Conservation (phyloP, 2,113 vertebrate genomes). For the Bufo bufo region DNA sequence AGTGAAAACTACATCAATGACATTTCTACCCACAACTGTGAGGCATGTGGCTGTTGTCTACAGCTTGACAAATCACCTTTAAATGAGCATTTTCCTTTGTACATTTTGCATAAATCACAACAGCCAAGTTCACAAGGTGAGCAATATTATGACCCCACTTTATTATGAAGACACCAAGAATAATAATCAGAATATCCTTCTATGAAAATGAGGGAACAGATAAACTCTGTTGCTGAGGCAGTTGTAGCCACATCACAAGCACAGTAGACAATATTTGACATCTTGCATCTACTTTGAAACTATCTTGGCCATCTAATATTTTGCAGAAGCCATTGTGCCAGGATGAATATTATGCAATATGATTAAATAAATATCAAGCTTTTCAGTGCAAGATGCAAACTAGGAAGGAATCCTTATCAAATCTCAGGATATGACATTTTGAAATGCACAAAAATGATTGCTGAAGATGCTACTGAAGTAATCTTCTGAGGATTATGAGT, state of each 20-base stretch:
- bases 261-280: constrained; percentile 47
- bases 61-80: neutral
- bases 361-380: constrained; percentile 58
- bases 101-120: constrained; percentile 4
- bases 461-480: constrained; percentile 44
- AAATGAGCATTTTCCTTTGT: constrained; percentile 18
- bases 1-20: neutral
- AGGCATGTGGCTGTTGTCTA: neutral
- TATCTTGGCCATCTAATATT: constrained; percentile 54
- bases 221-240: constrained; percentile 19
- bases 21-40: neutral
- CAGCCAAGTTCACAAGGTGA: constrained; percentile 14
- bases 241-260: neutral
- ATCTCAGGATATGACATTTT: constrained; percentile 54
- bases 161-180: neutral
- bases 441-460: constrained; percentile 38
- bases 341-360: constrained; percentile 54
- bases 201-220: constrained; percentile 23
- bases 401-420: constrained; percentile 46
- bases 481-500: constrained; percentile 53
- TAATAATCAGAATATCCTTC: constrained; percentile 33
- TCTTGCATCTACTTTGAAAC: constrained; percentile 47
- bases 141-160: constrained; percentile 14
- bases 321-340: constrained; percentile 36
- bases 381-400: constrained; percentile 52